These are phyloP conservation scores for Eupithecia pulchellata DNA, from an alignment of 2,888 invertebrate genomes.

Conservation along the genomic window DNA sequence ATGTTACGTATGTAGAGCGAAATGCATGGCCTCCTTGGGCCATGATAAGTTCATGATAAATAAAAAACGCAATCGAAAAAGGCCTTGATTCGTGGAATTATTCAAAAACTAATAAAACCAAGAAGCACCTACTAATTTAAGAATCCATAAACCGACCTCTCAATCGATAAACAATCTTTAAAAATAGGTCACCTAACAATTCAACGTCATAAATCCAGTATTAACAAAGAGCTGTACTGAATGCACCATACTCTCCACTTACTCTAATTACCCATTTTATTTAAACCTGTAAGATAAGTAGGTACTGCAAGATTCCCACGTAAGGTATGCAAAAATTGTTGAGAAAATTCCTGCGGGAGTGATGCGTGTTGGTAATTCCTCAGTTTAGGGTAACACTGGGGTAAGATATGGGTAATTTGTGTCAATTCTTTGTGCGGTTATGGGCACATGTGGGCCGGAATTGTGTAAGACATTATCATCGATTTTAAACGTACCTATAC, in stretches of 20 bases:
- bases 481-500: background rate
- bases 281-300: slow-evolving; percentile 52
- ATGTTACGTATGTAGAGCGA: too few species aligned
- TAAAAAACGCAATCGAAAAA: background rate
- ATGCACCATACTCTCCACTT: slow-evolving; percentile 58
- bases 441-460: slow-evolving; percentile 1
- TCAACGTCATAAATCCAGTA: background rate
- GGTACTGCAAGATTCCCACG: slow-evolving; percentile 73
- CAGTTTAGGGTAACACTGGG: slow-evolving; percentile 73
- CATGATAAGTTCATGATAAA: too few species aligned
- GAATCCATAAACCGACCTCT: background rate
- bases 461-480: background rate
- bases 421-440: slow-evolving; percentile 29
- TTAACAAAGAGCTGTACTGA: slow-evolving; percentile 36
- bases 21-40: background rate
- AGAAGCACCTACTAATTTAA: background rate
- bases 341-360: slow-evolving; percentile 73
- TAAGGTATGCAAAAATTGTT: slow-evolving; percentile 83
- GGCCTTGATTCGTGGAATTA: background rate
- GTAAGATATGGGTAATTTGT: slow-evolving; percentile 46
- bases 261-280: slow-evolving; percentile 66
- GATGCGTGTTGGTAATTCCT: slow-evolving; percentile 74
- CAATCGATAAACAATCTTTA: background rate
- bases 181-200: slow-evolving; percentile 7
- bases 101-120: background rate